A percentile compares a stretch with the other conserved stretches of the same genome.
Evolutionary conservation across 1,140 invertebrate species (phyloP).

Genomic region (Hormaphis cornu): DNA sequence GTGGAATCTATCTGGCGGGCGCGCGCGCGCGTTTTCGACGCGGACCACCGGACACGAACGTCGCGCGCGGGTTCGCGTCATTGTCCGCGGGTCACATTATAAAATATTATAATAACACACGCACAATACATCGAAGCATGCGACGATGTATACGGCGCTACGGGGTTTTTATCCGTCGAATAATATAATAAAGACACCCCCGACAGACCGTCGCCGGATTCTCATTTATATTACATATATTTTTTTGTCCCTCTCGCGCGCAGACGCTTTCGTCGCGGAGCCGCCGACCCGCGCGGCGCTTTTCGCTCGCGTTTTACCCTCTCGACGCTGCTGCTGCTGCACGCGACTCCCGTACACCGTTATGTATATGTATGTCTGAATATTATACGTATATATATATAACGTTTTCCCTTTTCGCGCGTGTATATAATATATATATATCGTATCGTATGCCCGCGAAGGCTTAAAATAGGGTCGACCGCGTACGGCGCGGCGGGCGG

Average conservation of each 20-base stretch:
- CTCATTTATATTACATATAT: neutral
- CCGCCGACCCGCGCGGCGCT: neutral
- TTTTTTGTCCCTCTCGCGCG: neutral
- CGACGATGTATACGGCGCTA: neutral
- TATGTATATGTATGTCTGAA: neutral
- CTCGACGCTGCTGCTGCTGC: neutral
- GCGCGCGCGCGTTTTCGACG: neutral
- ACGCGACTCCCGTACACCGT: neutral
- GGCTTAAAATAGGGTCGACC: constrained; percentile 11
- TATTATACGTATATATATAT: neutral
- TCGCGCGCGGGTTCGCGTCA: constrained; percentile 8
- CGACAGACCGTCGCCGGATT: constrained; percentile 30
- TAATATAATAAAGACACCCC: constrained; percentile 31
- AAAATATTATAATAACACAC: neutral
- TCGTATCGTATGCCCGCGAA: neutral
- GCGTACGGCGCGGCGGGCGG: neutral
- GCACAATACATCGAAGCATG: neutral
- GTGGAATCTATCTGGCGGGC: neutral
- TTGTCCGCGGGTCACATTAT: no score
- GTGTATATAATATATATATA: no score
- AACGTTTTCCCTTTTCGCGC: neutral
- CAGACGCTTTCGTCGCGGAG: neutral
- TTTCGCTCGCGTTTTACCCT: neutral
- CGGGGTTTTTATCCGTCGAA: constrained; percentile 31
- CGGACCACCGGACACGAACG: constrained; percentile 4